Evolutionary conservation across 2,113 vertebrate genomes (phyloP).

Genomic region (Saccopteryx leptura): DNA sequence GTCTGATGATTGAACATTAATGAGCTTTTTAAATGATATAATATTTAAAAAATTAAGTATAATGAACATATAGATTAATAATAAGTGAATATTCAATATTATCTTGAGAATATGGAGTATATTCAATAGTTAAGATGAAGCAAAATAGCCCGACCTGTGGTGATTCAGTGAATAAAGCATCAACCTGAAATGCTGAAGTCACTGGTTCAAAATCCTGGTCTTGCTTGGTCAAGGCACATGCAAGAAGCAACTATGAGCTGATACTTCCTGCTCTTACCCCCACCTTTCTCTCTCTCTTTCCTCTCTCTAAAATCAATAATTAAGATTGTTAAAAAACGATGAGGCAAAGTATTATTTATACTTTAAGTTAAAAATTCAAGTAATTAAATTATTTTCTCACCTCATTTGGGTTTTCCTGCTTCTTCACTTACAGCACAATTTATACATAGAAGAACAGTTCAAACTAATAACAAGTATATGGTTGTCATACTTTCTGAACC

Average conservation of each 20-base stretch:
- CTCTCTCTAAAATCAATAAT: no score
- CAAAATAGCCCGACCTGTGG: background rate
- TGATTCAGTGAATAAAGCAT: no score
- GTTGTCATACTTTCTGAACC: background rate
- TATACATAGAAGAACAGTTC: background rate
- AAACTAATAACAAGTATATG: conserved; percentile 15
- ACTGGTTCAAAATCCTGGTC: no score
- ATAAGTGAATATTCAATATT: background rate
- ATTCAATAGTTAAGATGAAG: background rate
- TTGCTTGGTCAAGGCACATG: no score
- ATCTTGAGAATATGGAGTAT: background rate
- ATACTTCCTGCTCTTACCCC: no score
- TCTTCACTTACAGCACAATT: background rate
- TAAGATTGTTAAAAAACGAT: background rate
- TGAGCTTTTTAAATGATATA: background rate
- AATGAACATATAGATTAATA: conserved; percentile 4
- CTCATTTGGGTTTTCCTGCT: background rate
- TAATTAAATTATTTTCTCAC: background rate
- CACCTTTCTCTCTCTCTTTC: no score
- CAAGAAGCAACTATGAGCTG: no score
- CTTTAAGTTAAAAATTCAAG: background rate
- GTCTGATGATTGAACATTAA: background rate
- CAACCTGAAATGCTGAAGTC: no score
- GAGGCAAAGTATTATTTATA: conserved; percentile 41
- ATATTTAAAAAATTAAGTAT: background rate